Percentiles rank a stretch among this genome's conserved stretches.
These are phyloP conservation scores for Pterocles gutturalis DNA, from an alignment of 2,113 vertebrate species.

Conservation along the genomic window DNA sequence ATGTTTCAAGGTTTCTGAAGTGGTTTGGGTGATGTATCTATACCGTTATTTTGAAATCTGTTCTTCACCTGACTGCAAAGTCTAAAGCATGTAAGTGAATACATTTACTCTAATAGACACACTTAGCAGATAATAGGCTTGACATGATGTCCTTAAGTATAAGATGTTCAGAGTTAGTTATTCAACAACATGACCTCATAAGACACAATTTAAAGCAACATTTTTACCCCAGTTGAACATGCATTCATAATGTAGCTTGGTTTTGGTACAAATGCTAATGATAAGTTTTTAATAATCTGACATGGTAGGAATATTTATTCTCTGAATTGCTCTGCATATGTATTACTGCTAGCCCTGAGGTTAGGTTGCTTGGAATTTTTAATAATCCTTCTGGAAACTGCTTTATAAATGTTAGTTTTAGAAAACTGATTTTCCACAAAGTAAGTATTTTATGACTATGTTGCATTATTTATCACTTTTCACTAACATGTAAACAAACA, in stretches of 20 bases:
- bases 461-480: not conserved
- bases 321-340: not conserved
- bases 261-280: constrained; percentile 19
- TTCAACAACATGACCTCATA: constrained; percentile 30
- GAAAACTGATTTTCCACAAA: not conserved
- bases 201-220: not conserved
- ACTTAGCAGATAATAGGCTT: constrained; percentile 39
- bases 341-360: not conserved
- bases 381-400: not conserved
- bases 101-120: constrained; percentile 25
- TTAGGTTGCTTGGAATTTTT: not conserved
- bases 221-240: not conserved
- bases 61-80: not conserved
- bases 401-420: not conserved
- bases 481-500: not conserved
- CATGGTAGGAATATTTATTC: not conserved
- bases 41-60: constrained; percentile 19
- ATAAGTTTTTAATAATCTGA: not conserved
- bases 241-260: not conserved
- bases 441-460: not conserved
- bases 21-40: not conserved
- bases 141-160: constrained; percentile 11
- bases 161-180: not conserved
- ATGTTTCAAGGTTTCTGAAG: constrained; percentile 17
- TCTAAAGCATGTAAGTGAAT: constrained; percentile 37